Base-by-base conservation (phyloP, 2,888 invertebrate species). In the Tridacna crocea region DNA sequence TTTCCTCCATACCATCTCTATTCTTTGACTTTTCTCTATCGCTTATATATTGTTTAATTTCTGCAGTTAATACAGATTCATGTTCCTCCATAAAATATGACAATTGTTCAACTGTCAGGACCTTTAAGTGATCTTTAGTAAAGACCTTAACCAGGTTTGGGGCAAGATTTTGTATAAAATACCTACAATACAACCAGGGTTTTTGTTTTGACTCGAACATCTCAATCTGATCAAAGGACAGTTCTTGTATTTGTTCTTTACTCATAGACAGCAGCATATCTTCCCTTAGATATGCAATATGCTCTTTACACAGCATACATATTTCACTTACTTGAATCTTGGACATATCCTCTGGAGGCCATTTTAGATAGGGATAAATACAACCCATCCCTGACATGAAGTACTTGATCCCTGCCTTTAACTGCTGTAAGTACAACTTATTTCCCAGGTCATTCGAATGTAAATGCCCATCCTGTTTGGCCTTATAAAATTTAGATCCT, bases 291-390 rank as follows among this genome's bases (percentile, higher is more conserved):
- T 72, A 65, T 17, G 76, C 68, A 24, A 85, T 78, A 19, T 75
- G 72, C 19, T 82, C 75, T 22, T 61, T 72, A 24, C 76, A 78
- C n/a, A 85, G 65, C 78, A 79, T 76, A 70, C 82, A 78, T 13
- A 85, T 76, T 24, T 66, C 63, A 12, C 73, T 63, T n/a, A 78
- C 63, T 19, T 46, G 58, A 55, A 85, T 51, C 0, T 27, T 15
- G 0, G 51, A 22, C 17, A 85, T 66, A 17, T 65, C 51, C 8
- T 60, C 72, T 13, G 79, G 75, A 0, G 85, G 85, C 85, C 85
- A 85, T 72, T 79, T 76, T 0, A 85, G 24, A 55, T 76, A 83
- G 0, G 85, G 85, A 47, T 79, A 85, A 12, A 85, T 77, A 17
- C 47, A 68, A 8, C 85, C 85, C 36, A 77, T 26, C 0, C 85